Base-by-base conservation (phyloP, 2,888 invertebrate species). In the Achlya flavicornis region DNA sequence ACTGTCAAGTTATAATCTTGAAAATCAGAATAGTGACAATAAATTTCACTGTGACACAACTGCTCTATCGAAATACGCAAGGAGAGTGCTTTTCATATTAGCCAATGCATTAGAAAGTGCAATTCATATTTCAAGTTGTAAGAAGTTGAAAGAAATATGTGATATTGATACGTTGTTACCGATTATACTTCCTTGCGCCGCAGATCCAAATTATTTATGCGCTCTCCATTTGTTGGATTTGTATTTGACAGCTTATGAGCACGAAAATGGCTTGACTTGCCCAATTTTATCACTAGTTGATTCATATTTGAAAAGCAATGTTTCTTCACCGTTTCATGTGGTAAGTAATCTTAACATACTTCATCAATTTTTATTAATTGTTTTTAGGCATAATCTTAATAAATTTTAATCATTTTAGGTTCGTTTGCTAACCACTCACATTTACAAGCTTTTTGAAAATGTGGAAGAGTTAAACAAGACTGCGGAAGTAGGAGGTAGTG, bases 391-490 rank as follows among this genome's bases (percentile, higher is more conserved):
- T 14, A 10, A 53, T 53, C 57, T 43, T 41, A 8, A 58, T 6
- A 60, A 62, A 58, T 10, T 33, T 57, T 63, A 38, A 65, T 46
- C 66, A 33, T 72, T 94, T 92, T 73, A 95, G 95, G 90, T 97
- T 3, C 95, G 98, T 19, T 89, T 96, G 19, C 86, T 97, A 63
- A 96, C 97, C 1, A 94, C 96, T 0, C 97, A 97, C 74, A 95
- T 97, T 60, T 95, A 97, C 78, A 95, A 96, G 46, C 85, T 96
- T 32, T 96, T 98, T 74, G 94, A 95, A 73, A 86, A 90, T 69
- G 80, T 95, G 6, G 86, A 94, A 63, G 94, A 94, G 65, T 81
- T 95, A 14, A 90, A 91, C 60, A 85, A 93, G 68, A 79, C 86
- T 26, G 79, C 73, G 5, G 78, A 88, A 76, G 71, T 86, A 11